These are phyloP conservation scores for Drosophila triauraria DNA, from an alignment of 1,140 invertebrate species.

Conservation along the genomic window DNA sequence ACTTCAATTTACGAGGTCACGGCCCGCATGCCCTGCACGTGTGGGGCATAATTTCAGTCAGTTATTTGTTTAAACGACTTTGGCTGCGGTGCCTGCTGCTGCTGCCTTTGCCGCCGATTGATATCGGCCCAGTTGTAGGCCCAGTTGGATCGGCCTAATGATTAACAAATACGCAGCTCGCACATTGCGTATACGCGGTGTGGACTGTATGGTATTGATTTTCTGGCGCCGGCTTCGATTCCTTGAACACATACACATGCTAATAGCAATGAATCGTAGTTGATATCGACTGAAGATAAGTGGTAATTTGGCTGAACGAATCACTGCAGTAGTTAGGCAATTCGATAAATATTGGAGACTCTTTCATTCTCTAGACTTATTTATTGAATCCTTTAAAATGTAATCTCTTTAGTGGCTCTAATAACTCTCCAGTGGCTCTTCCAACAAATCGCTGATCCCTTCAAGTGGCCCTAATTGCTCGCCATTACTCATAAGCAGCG, in stretches of 20 bases:
- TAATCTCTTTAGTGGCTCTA: no score
- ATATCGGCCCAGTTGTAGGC: constrained; percentile 31
- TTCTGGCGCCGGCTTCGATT: constrained; percentile 24
- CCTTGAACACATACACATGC: constrained; percentile 53
- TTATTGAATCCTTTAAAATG: background rate
- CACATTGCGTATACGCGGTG: constrained; percentile 58
- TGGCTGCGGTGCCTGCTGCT: constrained; percentile 43
- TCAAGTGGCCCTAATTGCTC: no score
- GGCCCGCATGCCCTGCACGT: constrained; percentile 75
- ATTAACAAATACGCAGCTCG: constrained; percentile 70
- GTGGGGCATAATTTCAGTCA: constrained; percentile 78
- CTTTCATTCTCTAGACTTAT: no score
- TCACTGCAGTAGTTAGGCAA: constrained; percentile 39
- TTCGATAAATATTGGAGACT: background rate
- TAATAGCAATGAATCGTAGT: constrained; percentile 58
- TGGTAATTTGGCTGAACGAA: constrained; percentile 44
- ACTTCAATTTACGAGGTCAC: constrained; percentile 83
- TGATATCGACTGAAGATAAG: constrained; percentile 60
- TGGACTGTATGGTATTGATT: constrained; percentile 57
- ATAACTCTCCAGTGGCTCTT: no score
- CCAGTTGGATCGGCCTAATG: constrained; percentile 58
- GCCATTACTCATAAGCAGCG: constrained; percentile 47
- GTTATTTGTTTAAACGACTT: constrained; percentile 81
- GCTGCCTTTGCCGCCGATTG: constrained; percentile 19
- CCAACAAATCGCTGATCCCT: background rate